Evolutionary conservation across 2,888 invertebrate genomes (phyloP), one percentile per base, ranked within the genome.

Genomic region (Hermodice carunculata): DNA sequence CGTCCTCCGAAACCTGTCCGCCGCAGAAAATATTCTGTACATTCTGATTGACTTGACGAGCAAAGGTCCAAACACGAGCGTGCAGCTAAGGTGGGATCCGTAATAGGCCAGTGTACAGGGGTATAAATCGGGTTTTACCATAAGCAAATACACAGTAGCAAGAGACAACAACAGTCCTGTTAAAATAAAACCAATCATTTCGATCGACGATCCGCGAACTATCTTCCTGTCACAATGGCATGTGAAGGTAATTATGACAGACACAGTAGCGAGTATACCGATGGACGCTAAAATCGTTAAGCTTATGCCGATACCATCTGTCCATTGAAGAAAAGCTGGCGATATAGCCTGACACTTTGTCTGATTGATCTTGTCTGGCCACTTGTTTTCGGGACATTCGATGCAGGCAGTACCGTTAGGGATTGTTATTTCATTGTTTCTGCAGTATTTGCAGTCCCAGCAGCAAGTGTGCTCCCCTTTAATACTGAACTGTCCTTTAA

Each of bases 391-490:
- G n/a, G 68, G 64, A 49, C 76, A 76, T 5, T 58, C 52, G 26
- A 61, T 46, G 31, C 77, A 77, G 19, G 60, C 57, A 17, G 68
- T 66, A 3, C 60, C 59, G n/a, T 54, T 64, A 4, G 26, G 22
- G 14, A 69, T 26, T 5, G 57, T 58, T n/a, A 63, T 57, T 52
- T 78, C 78, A 37, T 76, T 75, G 43, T 63, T 62, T 0, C 71
- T 61, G 56, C 78, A 78, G 32, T 52, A 24, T 11, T 66, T 49
- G 59, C 78, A 78, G 29, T 68, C 63, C 76, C 76, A 78, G 66
- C 78, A 78, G 60, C 78, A 78, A 32, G 56, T 54, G 2, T 65
- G 66, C 43, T 73, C 72, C 17, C 53, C 54, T 43, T 61, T 66
- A 0, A 74, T 65, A 1, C 66, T 63, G 54, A 68, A 69, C 52